A percentile compares a stretch with the other conserved stretches of the same genome.
phyloP scores from a whole-genome alignment of 2,113 vertebrate genomes.

The Hyla sarda region DNA sequence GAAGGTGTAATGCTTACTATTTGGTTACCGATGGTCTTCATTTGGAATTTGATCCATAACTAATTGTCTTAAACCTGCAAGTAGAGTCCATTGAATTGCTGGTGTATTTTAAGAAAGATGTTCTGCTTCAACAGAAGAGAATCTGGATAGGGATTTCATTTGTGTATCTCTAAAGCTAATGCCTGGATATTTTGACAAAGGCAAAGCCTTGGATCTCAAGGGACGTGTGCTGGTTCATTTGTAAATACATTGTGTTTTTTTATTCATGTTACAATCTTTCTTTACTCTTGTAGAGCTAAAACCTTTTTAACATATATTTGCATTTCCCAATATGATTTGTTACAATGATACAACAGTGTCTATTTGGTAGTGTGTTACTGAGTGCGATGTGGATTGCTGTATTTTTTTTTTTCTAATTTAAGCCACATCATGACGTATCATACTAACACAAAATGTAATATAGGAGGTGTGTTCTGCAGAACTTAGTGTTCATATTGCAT shows the following conservation, averaged over 20 bases:
- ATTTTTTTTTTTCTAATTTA: neutral
- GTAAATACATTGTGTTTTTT: conserved; percentile 20
- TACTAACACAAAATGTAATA: neutral
- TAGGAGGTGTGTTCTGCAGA: neutral
- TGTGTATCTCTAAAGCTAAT: neutral
- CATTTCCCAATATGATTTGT: neutral
- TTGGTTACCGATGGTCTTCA: neutral
- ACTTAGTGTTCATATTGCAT: neutral
- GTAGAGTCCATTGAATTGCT: neutral
- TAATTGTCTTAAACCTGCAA: neutral
- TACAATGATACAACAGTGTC: neutral
- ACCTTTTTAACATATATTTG: neutral
- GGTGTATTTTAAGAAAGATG: neutral
- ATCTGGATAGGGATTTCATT: neutral
- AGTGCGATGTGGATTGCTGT: neutral
- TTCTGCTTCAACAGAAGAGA: neutral
- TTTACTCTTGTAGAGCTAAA: neutral
- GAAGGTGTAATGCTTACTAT: neutral
- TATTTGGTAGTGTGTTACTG: neutral
- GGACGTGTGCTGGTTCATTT: neutral
- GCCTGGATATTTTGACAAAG: neutral
- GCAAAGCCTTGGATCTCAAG: neutral
- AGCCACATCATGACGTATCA: neutral
- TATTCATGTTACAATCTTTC: neutral
- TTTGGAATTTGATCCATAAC: neutral